A percentile compares a stretch with the other conserved stretches of the same genome.
Evolutionary conservation across 1,140 invertebrate species (phyloP).

Genomic region (Sinonovacula constricta): DNA sequence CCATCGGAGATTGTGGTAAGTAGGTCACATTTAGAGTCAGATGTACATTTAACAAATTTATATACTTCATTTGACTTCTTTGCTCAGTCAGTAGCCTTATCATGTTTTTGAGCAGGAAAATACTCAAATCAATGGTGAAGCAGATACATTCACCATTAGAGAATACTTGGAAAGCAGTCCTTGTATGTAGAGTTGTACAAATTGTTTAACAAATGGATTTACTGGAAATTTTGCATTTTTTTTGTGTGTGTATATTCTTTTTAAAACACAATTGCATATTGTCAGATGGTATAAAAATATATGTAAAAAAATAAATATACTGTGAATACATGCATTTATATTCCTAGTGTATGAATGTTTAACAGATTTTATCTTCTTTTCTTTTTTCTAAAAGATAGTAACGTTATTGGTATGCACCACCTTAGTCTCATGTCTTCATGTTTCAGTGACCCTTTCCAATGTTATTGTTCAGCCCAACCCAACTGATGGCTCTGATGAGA

Average conservation of each 20-base stretch:
- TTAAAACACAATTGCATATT: too few species aligned
- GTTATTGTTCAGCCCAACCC: conserved; percentile 70
- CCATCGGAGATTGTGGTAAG: conserved; percentile 73
- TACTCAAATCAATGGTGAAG: not conserved
- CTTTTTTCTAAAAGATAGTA: not conserved
- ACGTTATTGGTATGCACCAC: conserved; percentile 20
- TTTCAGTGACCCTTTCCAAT: conserved; percentile 71
- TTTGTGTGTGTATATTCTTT: too few species aligned
- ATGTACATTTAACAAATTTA: not conserved
- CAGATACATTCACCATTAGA: too few species aligned
- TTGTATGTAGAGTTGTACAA: too few species aligned
- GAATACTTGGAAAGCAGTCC: too few species aligned
- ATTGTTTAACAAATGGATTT: too few species aligned
- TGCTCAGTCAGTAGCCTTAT: not conserved
- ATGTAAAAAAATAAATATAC: not conserved
- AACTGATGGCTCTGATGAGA: conserved; percentile 71
- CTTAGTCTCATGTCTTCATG: conserved; percentile 21
- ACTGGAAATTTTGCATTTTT: too few species aligned
- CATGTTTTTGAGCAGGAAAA: not conserved
- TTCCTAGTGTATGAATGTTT: not conserved
- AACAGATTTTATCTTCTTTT: not conserved
- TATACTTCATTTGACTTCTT: not conserved
- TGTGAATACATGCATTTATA: not conserved
- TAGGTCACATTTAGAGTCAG: not conserved
- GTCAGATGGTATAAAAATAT: not conserved